Base-by-base conservation (phyloP, 1,140 invertebrate species). In the Argopecten irradians region DNA sequence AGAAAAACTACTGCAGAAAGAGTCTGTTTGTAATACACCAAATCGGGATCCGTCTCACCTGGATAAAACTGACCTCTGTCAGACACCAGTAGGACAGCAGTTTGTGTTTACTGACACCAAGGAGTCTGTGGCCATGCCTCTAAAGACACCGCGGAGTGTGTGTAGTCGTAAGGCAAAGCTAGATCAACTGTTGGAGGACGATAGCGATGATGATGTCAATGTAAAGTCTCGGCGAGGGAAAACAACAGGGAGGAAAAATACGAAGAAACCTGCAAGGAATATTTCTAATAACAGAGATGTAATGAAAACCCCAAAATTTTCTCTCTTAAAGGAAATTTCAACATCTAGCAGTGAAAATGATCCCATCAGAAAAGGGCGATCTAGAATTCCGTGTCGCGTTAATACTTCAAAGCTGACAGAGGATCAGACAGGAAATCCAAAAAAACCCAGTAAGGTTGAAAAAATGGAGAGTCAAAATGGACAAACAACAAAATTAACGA, bases 81-180 rank as follows among this genome's bases (percentile, higher is more conserved):
- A 83, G 5, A 71, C 55, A 28, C 55, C 39, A 34, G 22, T 0
- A 16, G 41, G 34, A 0, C 32, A 88, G 0, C 39, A 84, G 22
- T 19, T 13, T 0, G 3, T 71, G 16, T 43, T n/a, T 34, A 85
- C 84, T 34, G 83, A 83, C 34, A 33, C 9, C 16, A 33, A 88
- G 43, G 33, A 33, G 11, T 5, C 46, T n/a, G 82, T 55, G 16
- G 71, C 71, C 14, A 14, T 85, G 28, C 33, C 28, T 0, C 84
- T 88, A 36, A 88, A 85, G 71, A 88, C 87, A 28, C 87, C 87
- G 28, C 46, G 87, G 39, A 88, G 87, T 88, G 84, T 88, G 8
- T 88, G 87, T 85, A 88, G 84, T 85, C 83, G 84, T 34, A 88
- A 88, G 33, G 83, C 87, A 71, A 41, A 41, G 19, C n/a, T 88